Percentiles rank a stretch among this genome's conserved stretches.
phyloP scores from a whole-genome alignment of 2,113 vertebrate genomes.

The Pseudolaguvia tuberculata region DNA sequence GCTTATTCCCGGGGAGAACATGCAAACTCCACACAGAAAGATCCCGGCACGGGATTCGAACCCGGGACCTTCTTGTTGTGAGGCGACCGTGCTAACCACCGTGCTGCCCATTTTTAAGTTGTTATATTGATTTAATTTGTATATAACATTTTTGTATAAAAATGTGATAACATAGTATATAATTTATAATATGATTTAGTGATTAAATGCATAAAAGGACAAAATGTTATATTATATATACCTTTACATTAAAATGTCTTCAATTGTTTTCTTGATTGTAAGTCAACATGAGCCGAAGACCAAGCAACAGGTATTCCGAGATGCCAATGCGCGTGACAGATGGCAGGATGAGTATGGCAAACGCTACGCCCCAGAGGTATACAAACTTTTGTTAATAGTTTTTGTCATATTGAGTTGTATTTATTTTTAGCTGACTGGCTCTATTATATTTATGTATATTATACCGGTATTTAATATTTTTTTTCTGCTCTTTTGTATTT shows the following conservation, averaged over 20 bases:
- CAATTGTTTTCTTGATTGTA: not conserved
- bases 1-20: too few relatives aligned
- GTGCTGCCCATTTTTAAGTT: too few relatives aligned
- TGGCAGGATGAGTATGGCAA: slow-evolving; percentile 78
- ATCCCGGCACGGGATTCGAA: too few relatives aligned
- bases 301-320: slow-evolving; percentile 70
- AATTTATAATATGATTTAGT: too few relatives aligned
- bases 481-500: not conserved
- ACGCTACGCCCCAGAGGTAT: slow-evolving; percentile 84
- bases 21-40: too few relatives aligned
- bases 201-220: too few relatives aligned
- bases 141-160: too few relatives aligned
- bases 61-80: too few relatives aligned
- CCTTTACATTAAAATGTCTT: not conserved
- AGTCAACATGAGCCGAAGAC: slow-evolving; percentile 68
- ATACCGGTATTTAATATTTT: not conserved
- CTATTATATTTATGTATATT: not conserved
- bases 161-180: too few relatives aligned
- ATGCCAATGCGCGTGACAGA: slow-evolving; percentile 81
- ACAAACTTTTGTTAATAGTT: slow-evolving; percentile 41
- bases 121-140: too few relatives aligned
- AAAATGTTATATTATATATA: too few relatives aligned
- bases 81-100: too few relatives aligned
- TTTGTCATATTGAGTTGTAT: not conserved
- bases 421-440: not conserved